A percentile compares a stretch with the other conserved stretches of the same genome.
Conservation (phyloP, 2,888 invertebrate species). For the Allolobophora icterica region DNA sequence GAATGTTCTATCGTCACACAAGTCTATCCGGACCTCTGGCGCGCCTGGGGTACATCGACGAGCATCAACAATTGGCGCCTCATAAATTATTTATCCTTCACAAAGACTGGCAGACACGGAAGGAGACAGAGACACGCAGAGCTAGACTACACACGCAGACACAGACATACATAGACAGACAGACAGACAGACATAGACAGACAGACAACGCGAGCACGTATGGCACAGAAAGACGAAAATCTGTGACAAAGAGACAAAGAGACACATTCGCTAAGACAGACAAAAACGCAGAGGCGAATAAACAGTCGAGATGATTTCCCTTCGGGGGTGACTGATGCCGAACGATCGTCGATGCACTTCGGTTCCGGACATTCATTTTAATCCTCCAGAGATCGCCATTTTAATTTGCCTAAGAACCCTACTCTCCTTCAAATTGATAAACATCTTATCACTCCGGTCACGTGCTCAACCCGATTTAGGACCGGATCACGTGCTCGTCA, state of each 20-base stretch:
- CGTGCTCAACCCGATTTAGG: neutral
- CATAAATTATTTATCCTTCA: neutral
- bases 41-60: neutral
- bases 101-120: neutral
- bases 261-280: neutral
- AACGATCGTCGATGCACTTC: neutral
- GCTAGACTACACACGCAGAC: neutral
- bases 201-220: neutral
- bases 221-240: neutral
- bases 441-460: neutral
- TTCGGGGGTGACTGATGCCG: neutral
- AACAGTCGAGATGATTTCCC: neutral
- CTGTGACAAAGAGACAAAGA: neutral
- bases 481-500: neutral
- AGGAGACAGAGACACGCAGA: neutral
- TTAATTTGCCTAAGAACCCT: slow-evolving; percentile 1
- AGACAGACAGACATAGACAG: neutral
- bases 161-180: neutral
- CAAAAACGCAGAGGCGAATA: neutral
- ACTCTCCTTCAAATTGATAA: neutral
- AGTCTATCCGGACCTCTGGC: neutral
- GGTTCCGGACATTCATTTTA: neutral
- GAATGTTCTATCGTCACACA: neutral
- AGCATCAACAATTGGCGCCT: slow-evolving; percentile 2
- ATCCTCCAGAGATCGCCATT: neutral